Evolutionary conservation across 2,888 invertebrate species (phyloP), one percentile per base, ranked within the genome.

Genomic region (Emmelina monodactyla): DNA sequence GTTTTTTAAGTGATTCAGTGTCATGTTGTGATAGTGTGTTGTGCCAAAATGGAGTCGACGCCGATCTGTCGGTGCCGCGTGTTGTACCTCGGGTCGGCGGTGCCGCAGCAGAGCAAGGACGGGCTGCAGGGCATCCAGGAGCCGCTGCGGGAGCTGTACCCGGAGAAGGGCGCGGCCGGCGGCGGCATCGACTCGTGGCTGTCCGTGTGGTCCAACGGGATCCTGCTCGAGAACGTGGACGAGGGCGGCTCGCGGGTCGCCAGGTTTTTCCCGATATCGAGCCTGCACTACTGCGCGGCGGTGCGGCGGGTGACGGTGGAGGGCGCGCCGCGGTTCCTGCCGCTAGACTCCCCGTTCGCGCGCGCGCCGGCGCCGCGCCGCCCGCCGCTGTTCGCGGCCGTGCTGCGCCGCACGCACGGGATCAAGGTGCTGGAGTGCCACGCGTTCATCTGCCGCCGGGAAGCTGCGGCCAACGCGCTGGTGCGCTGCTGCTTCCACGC

Each of bases 361-460:
- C 86, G 94, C 37, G 88, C 94, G 46, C 94, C 95, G 14, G 92
- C 94, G 47, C 89, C 93, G 37, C 88, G 91, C 45, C 97, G 99
- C 67, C 97, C 97, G 37, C 97, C 98, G 16, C 84, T 99, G 42
- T 95, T 99, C 70, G 97, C 97, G 28, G 97, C 97, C 51, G 97
- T 99, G 42, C 82, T 99, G 50, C 86, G 98, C 32, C 86, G 98
- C 46, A 97, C 97, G 31, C 91, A 92, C 33, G 98, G 98, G 35
- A 97, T 98, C 51, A 97, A 97, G 75, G 97, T 97, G 37, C 84
- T 99, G 43, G 99, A 99, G 79, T 98, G 98, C 80, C 98, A 99
- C 79, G 96, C 97, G 44, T 98, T 99, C 73, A 94, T 99, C 58
- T 96, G 97, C 75, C 94, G 96, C 52, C 88, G 95, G 38, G 94